phyloP scores from a whole-genome alignment of 2,113 vertebrate genomes.

The Scomber japonicus region DNA sequence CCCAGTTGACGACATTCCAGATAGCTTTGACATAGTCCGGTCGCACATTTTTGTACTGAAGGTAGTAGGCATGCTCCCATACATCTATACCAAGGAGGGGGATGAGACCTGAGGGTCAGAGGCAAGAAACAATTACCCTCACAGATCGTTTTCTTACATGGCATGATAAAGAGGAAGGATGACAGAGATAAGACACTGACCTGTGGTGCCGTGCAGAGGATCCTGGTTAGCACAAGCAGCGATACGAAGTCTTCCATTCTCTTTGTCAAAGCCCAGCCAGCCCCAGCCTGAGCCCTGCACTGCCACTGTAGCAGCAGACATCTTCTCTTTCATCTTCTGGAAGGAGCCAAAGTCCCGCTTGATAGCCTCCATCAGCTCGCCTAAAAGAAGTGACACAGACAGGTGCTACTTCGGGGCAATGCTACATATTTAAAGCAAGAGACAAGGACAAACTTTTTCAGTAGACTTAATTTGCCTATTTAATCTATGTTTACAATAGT shows the following conservation, averaged over 20 bases:
- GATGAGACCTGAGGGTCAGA: slow-evolving; percentile 87
- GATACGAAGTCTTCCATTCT: slow-evolving; percentile 87
- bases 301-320: slow-evolving; percentile 90
- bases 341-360: slow-evolving; percentile 96
- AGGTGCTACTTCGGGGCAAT: background rate
- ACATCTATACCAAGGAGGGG: slow-evolving; percentile 98
- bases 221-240: slow-evolving; percentile 95
- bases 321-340: slow-evolving; percentile 93
- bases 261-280: slow-evolving; percentile 95
- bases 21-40: slow-evolving; percentile 98
- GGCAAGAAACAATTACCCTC: background rate
- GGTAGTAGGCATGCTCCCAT: slow-evolving; percentile 99
- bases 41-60: slow-evolving; percentile 98
- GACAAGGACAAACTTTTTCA: background rate
- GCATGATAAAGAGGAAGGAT: background rate
- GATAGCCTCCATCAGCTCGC: slow-evolving; percentile 94
- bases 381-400: slow-evolving; percentile 72
- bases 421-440: background rate
- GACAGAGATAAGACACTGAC: slow-evolving; percentile 72
- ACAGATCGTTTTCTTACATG: rapidly evolving
- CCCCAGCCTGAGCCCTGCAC: slow-evolving; percentile 99
- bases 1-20: slow-evolving; percentile 98
- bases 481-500: background rate
- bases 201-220: slow-evolving; percentile 96
- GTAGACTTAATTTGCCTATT: background rate